phyloP scores from a whole-genome alignment of 1,140 invertebrate species.

The Penaeus japonicus region DNA sequence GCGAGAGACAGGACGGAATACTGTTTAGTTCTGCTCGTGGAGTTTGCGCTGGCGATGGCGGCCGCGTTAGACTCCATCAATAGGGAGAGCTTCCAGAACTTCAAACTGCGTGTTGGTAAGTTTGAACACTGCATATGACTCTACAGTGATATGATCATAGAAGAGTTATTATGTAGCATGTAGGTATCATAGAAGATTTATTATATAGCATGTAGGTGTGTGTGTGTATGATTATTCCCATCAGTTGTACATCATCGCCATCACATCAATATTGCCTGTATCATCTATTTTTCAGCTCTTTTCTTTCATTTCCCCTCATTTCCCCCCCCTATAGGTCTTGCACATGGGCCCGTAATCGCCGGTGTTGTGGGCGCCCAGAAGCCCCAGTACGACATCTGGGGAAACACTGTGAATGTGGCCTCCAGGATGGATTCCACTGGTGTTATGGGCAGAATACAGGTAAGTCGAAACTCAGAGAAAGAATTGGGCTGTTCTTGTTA shows the following conservation, averaged over 20 bases:
- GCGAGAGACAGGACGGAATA: constrained; percentile 69
- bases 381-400: constrained; percentile 98
- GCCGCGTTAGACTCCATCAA: constrained; percentile 93
- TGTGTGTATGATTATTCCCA: neutral
- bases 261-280: too few relatives aligned
- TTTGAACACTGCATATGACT: constrained; percentile 19
- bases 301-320: neutral
- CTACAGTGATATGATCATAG: neutral
- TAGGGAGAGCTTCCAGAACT: constrained; percentile 94
- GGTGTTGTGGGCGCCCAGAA: constrained; percentile 95
- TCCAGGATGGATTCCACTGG: constrained; percentile 97
- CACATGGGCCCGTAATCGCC: constrained; percentile 93
- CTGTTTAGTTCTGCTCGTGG: constrained; percentile 87
- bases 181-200: too few relatives aligned
- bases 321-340: constrained; percentile 75
- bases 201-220: neutral
- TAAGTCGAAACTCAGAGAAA: constrained; percentile 58
- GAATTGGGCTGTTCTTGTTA: neutral
- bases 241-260: neutral
- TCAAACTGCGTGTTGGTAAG: constrained; percentile 89
- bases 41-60: constrained; percentile 93
- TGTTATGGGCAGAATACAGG: constrained; percentile 78
- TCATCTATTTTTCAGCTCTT: neutral
- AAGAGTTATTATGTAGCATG: neutral
- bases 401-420: constrained; percentile 94